Percentiles rank a stretch among this genome's conserved stretches.
Conservation (phyloP, 2,888 invertebrate species). For the Latrodectus elegans region DNA sequence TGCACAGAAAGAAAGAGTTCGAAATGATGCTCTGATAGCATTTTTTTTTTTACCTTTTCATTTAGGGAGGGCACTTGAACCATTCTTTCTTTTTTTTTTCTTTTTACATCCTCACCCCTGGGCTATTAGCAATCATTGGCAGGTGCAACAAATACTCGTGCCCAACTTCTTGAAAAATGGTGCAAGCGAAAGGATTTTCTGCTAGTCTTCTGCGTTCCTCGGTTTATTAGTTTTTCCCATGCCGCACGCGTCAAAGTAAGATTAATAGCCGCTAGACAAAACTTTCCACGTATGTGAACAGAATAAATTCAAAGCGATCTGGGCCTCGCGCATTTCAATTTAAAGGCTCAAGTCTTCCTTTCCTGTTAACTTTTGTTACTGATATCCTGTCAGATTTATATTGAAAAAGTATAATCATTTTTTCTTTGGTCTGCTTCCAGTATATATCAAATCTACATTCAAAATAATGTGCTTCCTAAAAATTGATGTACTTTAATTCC, state of each 20-base stretch:
- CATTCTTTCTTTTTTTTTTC: constrained; percentile 9
- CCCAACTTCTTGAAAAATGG: background rate
- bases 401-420: no score
- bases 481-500: no score
- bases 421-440: no score
- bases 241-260: constrained; percentile 28
- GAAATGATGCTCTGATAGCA: background rate
- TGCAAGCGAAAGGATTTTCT: background rate
- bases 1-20: constrained; percentile 24
- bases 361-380: no score
- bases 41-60: constrained; percentile 1
- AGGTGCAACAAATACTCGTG: constrained; percentile 37
- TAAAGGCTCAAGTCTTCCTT: no score
- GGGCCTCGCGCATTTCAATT: no score
- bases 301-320: constrained; percentile 26
- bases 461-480: no score
- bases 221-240: constrained; percentile 36
- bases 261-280: constrained; percentile 35
- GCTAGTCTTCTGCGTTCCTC: background rate
- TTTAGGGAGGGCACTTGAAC: constrained; percentile 23
- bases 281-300: constrained; percentile 13
- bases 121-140: constrained; percentile 45
- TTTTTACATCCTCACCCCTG: constrained; percentile 10
- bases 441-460: no score
- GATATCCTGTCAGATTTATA: no score